Evolutionary conservation across 2,113 vertebrate genomes (phyloP), one percentile per base, ranked within the genome.

Genomic region (Mustela lutreola): DNA sequence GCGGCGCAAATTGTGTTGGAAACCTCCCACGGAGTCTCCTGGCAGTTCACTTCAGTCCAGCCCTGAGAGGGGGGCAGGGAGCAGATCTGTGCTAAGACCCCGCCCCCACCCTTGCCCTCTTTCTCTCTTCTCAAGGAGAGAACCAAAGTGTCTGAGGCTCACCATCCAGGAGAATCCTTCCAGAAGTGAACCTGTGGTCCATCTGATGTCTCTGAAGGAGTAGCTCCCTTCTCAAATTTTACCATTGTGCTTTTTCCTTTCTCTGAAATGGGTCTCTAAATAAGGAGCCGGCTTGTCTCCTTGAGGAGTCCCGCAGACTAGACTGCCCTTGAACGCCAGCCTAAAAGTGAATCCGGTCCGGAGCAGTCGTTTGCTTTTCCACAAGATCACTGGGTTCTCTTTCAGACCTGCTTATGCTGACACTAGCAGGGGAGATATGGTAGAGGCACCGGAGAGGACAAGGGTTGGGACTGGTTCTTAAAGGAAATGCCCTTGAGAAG

Each of bases 1-100:
- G 92, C 33, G 0, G 12, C 33, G 10, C 3, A 6, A 7, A 73
- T 15, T 21, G 39, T 48, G 84, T 31, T 78, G 60, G 91, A 82
- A 45, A 67, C 92, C 96, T 75, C 92, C 95, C 94, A 81, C 89
- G 0, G 80, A n/a, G 60, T 28, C 82, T 33, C 85, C 14, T 26
- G 91, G 50, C 91, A 36, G 86, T 73, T 70, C 58, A 15, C 96
- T 89, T 93, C 96, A n/a, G 62, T 76, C 10, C 84, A 11, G 92
- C 76, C 63, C 15, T 78, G 84, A 92, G 89, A 95, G 56, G 36
- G 63, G 63, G 33, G 63, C 31, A 67, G 63, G 31, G 73, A 71
- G 84, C 73, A 70, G 83, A 50, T 91, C 84, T 7, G 53, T 75
- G 62, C 56, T 60, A 31, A 9, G 48, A 0, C 9, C 53, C 53